These are phyloP conservation scores for Pelodiscus sinensis DNA, from an alignment of 2,113 vertebrate genomes.

Conservation along the genomic window DNA sequence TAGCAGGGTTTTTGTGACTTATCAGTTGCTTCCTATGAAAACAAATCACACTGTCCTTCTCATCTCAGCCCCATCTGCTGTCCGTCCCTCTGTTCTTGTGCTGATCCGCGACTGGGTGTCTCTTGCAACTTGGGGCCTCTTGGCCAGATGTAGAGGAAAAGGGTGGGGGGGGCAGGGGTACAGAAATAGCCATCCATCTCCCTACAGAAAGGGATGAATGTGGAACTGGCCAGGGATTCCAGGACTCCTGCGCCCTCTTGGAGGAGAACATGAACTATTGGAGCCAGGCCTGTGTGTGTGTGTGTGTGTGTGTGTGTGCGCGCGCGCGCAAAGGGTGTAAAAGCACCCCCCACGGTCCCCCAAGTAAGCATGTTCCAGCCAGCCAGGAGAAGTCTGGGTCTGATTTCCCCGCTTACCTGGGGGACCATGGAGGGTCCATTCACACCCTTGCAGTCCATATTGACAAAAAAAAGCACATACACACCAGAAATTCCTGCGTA, in stretches of 20 bases:
- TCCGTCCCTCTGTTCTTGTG: background rate
- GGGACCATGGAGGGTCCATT: no score
- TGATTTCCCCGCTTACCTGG: no score
- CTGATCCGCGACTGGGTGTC: background rate
- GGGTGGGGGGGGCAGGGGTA: rapidly evolving
- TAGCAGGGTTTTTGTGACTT: background rate
- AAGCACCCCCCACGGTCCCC: no score
- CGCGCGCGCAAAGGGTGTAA: no score
- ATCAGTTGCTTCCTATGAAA: background rate
- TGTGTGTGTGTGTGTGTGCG: no score
- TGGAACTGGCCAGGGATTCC: background rate
- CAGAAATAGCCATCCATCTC: background rate
- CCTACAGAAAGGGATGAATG: rapidly evolving
- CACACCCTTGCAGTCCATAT: no score
- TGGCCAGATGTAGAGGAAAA: background rate
- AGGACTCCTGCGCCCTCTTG: background rate
- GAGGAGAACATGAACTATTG: background rate
- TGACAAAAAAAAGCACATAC: no score
- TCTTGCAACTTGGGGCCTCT: background rate
- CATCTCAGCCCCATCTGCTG: background rate
- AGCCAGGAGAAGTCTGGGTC: no score
- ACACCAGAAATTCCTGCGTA: no score
- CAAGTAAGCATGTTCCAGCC: no score
- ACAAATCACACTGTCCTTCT: background rate
- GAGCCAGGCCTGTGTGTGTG: no score